Conservation (phyloP, 2,888 invertebrate species). For the Buathra laborator region DNA sequence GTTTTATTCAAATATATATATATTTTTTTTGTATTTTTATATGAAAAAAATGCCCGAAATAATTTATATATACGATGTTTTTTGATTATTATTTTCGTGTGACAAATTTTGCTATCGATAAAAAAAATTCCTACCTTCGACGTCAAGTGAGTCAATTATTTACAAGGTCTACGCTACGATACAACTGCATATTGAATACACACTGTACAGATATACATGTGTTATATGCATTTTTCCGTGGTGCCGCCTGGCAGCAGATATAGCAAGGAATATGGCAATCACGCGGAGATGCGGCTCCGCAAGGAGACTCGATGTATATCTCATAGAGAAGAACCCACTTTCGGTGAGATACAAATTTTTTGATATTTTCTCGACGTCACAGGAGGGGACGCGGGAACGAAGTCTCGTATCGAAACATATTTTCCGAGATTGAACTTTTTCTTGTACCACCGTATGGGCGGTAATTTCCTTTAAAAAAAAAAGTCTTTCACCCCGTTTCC, state of each 20-base stretch:
- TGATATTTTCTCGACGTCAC: constrained; percentile 15
- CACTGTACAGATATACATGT: neutral
- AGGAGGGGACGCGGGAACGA: neutral
- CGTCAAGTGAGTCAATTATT: constrained; percentile 55
- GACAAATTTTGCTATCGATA: constrained; percentile 3
- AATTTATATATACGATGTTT: no score
- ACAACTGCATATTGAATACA: constrained; percentile 27
- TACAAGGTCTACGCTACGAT: constrained; percentile 32
- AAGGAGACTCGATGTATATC: constrained; percentile 19
- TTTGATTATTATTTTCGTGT: no score
- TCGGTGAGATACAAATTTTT: constrained; percentile 36
- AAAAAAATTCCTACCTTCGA: constrained; percentile 10
- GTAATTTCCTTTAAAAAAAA: constrained; percentile 16
- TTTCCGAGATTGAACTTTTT: constrained; percentile 44
- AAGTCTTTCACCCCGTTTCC: neutral
- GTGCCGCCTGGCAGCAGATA: constrained; percentile 21
- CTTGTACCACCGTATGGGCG: neutral
- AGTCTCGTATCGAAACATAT: constrained; percentile 21
- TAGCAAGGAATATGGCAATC: constrained; percentile 32
- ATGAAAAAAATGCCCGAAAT: no score
- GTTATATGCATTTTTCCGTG: constrained; percentile 10
- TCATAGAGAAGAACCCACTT: constrained; percentile 19
- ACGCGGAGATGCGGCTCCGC: constrained; percentile 4
- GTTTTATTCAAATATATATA: no score
- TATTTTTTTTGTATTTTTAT: no score